Conservation (phyloP, 2,888 invertebrate species). For the Venusia cambrica region DNA sequence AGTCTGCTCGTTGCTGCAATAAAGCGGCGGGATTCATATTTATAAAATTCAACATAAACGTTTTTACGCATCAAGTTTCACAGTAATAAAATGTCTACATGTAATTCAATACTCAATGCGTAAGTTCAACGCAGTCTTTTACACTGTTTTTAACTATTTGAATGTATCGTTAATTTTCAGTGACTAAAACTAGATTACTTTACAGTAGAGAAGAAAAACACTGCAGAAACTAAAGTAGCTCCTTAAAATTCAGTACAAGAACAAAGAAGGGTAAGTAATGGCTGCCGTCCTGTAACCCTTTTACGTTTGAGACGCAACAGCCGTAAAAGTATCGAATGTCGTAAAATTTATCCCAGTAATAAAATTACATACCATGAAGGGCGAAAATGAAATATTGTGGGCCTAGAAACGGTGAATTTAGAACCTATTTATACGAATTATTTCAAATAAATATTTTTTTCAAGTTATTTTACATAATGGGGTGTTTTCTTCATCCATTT, state of each 20-base stretch:
- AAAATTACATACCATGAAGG: slow-evolving; percentile 64
- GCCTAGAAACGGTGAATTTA: slow-evolving; percentile 42
- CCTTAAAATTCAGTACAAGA: slow-evolving; percentile 47
- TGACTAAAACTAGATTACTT: no score
- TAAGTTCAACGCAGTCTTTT: no score
- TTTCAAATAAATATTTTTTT: slow-evolving; percentile 9
- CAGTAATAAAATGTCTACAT: no score
- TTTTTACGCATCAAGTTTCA: no score
- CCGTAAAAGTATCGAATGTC: slow-evolving; percentile 71
- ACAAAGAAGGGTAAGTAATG: slow-evolving; percentile 49
- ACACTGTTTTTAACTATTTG: no score
- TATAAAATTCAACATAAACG: no score
- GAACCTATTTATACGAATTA: slow-evolving; percentile 40
- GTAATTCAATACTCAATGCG: no score
- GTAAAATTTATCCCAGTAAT: slow-evolving; percentile 69
- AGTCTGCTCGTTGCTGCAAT: no score
- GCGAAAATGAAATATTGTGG: slow-evolving; percentile 64
- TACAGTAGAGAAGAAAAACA: slow-evolving; percentile 3
- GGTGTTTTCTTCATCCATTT: no score
- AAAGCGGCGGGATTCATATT: no score
- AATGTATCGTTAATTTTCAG: no score
- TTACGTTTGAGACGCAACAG: slow-evolving; percentile 62
- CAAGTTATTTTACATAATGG: slow-evolving; percentile 17
- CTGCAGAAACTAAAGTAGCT: slow-evolving; percentile 30
- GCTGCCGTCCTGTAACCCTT: slow-evolving; percentile 58